A percentile compares a stretch with the other conserved stretches of the same genome.
Evolutionary conservation across 2,113 vertebrate genomes (phyloP).

Genomic region (Pteruthius melanotis): DNA sequence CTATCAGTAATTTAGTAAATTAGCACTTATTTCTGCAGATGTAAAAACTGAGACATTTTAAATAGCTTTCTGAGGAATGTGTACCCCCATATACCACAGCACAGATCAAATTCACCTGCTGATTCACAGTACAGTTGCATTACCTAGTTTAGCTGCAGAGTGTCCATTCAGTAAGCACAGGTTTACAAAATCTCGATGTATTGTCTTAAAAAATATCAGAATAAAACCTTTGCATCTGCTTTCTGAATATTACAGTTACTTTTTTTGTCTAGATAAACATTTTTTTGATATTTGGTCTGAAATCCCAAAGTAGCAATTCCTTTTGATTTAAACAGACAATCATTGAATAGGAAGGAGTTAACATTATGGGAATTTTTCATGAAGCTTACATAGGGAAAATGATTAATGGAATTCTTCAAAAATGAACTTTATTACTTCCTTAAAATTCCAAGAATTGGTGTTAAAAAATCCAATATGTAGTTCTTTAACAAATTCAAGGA

Average conservation of each 20-base stretch:
- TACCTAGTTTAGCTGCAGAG: background rate
- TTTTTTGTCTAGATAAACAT: background rate
- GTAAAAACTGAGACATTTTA: background rate
- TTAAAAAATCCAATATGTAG: background rate
- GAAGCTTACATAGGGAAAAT: background rate
- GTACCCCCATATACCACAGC: accelerated
- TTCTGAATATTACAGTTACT: background rate
- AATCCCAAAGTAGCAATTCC: background rate
- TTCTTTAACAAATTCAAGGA: background rate
- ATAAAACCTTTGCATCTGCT: background rate
- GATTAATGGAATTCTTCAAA: background rate
- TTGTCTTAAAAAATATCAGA: background rate
- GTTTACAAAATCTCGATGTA: background rate
- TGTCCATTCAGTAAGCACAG: background rate
- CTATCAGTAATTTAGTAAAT: background rate
- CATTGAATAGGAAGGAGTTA: background rate
- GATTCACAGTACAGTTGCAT: background rate
- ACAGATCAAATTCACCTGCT: background rate
- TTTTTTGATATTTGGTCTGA: background rate
- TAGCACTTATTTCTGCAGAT: background rate
- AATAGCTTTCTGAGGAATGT: background rate
- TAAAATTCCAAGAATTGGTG: background rate
- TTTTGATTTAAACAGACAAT: background rate
- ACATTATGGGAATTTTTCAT: background rate
- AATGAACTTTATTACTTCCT: background rate